Conservation (phyloP, 2,113 vertebrate genomes). For the Leptobrachium ailaonicum region DNA sequence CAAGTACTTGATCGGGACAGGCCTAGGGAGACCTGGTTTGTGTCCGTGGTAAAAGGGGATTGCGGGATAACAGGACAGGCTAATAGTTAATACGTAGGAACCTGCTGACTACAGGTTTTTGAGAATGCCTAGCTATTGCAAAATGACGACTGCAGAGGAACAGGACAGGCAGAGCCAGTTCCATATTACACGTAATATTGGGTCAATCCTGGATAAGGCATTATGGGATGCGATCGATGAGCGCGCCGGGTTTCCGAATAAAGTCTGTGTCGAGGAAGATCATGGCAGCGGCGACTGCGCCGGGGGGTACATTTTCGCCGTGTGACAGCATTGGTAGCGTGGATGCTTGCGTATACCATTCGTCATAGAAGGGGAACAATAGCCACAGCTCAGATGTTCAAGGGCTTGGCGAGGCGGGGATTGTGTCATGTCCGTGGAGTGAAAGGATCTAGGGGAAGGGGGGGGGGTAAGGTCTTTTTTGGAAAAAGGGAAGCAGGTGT, state of each 20-base stretch:
- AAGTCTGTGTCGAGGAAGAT: neutral
- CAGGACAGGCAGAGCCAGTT: neutral
- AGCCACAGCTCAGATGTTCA: slow-evolving; percentile 42
- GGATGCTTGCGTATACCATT: slow-evolving; percentile 37
- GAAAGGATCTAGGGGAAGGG: neutral
- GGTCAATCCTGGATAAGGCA: neutral
- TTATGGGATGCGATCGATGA: neutral
- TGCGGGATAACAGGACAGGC: too few relatives aligned
- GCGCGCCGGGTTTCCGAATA: neutral
- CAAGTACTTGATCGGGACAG: too few relatives aligned
- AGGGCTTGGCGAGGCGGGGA: slow-evolving; percentile 25
- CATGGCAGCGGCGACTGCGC: neutral
- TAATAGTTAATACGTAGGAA: neutral
- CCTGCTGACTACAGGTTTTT: neutral
- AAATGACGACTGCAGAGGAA: neutral
- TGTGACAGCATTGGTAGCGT: slow-evolving; percentile 23
- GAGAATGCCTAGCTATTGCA: neutral
- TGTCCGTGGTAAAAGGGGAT: too few relatives aligned
- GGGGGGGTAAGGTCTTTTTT: slow-evolving; percentile 2
- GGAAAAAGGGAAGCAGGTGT: slow-evolving; percentile 39
- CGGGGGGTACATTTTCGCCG: slow-evolving; percentile 11
- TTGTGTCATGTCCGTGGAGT: slow-evolving; percentile 19
- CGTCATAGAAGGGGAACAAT: slow-evolving; percentile 46
- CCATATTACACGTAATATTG: neutral
- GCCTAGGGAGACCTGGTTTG: too few relatives aligned